A percentile compares a stretch with the other conserved stretches of the same genome.
These are phyloP conservation scores for Epistrophella euchroma DNA, from an alignment of 2,888 invertebrate species.

Conservation along the genomic window DNA sequence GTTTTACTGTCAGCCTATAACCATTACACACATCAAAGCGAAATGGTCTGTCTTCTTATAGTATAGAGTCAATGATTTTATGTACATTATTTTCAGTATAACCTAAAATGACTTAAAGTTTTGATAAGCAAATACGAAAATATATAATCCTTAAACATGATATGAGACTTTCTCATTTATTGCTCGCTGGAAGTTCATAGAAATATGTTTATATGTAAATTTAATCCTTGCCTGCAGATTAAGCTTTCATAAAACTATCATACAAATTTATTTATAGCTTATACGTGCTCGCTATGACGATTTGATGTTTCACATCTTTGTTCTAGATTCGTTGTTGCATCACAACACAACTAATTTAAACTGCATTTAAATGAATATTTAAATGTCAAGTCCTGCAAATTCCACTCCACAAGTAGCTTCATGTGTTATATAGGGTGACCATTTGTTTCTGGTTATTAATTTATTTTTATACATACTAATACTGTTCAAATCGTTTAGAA, in stretches of 20 bases:
- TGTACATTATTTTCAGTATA: background rate
- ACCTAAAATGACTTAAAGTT: background rate
- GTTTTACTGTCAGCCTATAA: constrained; percentile 1
- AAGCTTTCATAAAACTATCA: background rate
- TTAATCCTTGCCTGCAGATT: background rate
- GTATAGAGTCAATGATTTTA: background rate
- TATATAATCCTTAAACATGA: background rate
- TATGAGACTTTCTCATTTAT: background rate
- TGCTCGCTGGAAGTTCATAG: background rate
- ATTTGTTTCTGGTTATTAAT: background rate
- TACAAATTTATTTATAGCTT: constrained; percentile 5
- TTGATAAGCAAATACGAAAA: background rate
- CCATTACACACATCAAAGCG: background rate
- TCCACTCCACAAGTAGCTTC: background rate
- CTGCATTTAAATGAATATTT: constrained; percentile 56
- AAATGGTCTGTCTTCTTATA: background rate
- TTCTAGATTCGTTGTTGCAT: constrained; percentile 1
- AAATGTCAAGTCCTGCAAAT: constrained; percentile 36
- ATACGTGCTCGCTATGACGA: background rate
- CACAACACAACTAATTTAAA: constrained; percentile 49
- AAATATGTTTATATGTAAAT: background rate
- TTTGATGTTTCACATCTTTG: background rate
- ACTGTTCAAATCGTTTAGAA: too few species aligned
- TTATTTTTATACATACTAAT: too few species aligned
- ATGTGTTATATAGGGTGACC: background rate